phyloP scores from a whole-genome alignment of 2,888 invertebrate genomes.

The Plebejus anna region DNA sequence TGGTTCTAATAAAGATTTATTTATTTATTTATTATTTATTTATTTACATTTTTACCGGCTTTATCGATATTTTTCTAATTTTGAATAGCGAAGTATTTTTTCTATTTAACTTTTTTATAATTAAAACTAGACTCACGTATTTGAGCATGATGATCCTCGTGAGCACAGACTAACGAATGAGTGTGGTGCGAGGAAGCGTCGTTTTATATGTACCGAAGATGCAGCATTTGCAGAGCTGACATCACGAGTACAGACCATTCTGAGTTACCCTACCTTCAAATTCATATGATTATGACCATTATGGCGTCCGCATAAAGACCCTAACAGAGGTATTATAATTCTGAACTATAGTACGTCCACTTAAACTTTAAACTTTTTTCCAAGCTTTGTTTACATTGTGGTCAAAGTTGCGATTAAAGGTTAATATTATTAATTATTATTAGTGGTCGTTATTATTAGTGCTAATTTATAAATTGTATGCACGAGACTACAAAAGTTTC shows the following conservation, averaged over 20 bases:
- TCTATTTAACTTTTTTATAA: conserved; percentile 40
- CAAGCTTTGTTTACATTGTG: conserved; percentile 6
- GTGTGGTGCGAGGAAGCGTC: conserved; percentile 65
- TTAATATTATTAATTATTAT: background rate
- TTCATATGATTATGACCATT: background rate
- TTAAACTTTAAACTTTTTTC: conserved; percentile 45
- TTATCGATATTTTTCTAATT: background rate
- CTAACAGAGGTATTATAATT: background rate
- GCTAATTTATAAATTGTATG: background rate
- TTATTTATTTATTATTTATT: too few species aligned
- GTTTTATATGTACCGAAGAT: conserved; percentile 71
- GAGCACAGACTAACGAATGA: conserved; percentile 77
- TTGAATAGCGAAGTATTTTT: background rate
- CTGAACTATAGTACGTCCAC: conserved; percentile 40
- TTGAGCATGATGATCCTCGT: conserved; percentile 73
- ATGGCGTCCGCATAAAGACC: background rate
- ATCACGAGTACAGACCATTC: conserved; percentile 50
- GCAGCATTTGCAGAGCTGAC: conserved; percentile 68
- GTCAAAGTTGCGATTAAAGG: conserved; percentile 13
- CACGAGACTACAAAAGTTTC: background rate
- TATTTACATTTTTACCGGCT: background rate
- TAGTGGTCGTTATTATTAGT: background rate
- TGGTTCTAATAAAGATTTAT: too few species aligned
- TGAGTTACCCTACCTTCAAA: background rate
- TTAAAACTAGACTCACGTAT: conserved; percentile 66